These are phyloP conservation scores for Syngnathus acus DNA, from an alignment of 2,797 vertebrate species.

Conservation along the genomic window DNA sequence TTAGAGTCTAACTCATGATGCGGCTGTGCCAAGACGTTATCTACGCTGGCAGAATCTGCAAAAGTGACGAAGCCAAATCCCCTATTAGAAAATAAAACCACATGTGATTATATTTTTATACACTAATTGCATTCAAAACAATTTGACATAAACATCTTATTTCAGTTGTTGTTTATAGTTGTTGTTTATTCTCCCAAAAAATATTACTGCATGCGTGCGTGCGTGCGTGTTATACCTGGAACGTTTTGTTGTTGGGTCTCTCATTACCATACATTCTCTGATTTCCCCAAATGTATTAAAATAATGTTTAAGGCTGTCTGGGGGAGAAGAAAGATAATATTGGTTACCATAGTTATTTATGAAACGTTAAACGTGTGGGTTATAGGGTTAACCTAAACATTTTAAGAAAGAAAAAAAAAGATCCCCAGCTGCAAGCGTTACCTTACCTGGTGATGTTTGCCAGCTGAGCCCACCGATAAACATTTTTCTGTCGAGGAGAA, in stretches of 20 bases:
- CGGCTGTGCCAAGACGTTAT: conserved; percentile 98
- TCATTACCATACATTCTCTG: conserved; percentile 99
- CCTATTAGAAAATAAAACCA: conserved; percentile 61
- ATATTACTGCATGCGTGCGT: no score
- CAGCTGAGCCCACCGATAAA: conserved; percentile 98
- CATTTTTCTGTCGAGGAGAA: conserved; percentile 95
- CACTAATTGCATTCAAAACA: not conserved
- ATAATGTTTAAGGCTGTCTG: conserved; percentile 99
- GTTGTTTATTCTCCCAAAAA: no score
- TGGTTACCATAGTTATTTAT: not conserved
- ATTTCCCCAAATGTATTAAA: conserved; percentile 99
- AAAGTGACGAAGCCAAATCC: conserved; percentile 98
- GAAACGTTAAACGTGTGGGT: no score
- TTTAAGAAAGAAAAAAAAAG: not conserved
- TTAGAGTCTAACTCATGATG: conserved; percentile 99
- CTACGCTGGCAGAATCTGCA: conserved; percentile 96
- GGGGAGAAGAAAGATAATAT: conserved; percentile 51
- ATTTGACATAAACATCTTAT: no score
- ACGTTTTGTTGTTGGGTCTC: conserved; percentile 96
- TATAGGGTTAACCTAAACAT: not conserved
- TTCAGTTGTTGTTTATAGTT: no score
- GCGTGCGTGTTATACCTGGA: conserved; percentile 81
- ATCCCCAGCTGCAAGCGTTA: conserved; percentile 26
- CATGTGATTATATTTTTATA: conserved; percentile 3
- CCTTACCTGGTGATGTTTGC: conserved; percentile 97